Conservation (phyloP, 1,140 invertebrate species). For the Octopus bimaculoides region DNA sequence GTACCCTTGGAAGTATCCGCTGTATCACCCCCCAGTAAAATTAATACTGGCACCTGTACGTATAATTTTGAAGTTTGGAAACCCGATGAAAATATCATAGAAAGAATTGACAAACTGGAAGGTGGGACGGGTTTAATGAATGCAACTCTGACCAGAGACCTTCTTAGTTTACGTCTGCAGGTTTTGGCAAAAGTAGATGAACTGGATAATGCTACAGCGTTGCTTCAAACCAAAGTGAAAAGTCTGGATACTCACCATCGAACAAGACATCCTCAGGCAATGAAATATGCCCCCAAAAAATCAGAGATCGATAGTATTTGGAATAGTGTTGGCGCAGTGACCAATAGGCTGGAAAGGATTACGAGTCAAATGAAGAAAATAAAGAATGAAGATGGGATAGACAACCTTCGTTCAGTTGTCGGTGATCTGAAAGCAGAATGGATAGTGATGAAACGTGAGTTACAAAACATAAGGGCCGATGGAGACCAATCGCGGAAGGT, state of each 20-base stretch:
- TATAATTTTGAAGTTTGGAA: conserved; percentile 48
- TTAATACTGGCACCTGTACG: conserved; percentile 13
- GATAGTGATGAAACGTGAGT: conserved; percentile 53
- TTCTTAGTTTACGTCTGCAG: conserved; percentile 31
- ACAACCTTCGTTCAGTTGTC: conserved; percentile 31
- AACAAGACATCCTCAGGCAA: conserved; percentile 23
- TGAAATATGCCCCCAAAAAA: conserved; percentile 20
- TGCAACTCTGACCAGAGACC: conserved; percentile 32
- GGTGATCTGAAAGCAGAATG: conserved; percentile 54
- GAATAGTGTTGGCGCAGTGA: conserved; percentile 11
- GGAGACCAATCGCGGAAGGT: conserved; percentile 15
- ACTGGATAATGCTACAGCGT: conserved; percentile 31
- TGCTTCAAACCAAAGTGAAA: conserved; percentile 21
- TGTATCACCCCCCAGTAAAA: neutral
- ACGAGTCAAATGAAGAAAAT: conserved; percentile 16
- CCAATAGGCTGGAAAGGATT: conserved; percentile 15
- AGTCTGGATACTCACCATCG: conserved; percentile 24
- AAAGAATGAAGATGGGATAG: conserved; percentile 17
- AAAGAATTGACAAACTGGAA: conserved; percentile 36
- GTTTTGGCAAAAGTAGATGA: conserved; percentile 24
- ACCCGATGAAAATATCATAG: conserved; percentile 37
- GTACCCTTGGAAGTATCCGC: neutral
- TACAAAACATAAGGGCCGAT: conserved; percentile 36
- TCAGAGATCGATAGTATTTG: conserved; percentile 18
- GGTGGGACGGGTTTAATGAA: conserved; percentile 36